Conservation (phyloP, 2,888 invertebrate species). For the Tipula unca region DNA sequence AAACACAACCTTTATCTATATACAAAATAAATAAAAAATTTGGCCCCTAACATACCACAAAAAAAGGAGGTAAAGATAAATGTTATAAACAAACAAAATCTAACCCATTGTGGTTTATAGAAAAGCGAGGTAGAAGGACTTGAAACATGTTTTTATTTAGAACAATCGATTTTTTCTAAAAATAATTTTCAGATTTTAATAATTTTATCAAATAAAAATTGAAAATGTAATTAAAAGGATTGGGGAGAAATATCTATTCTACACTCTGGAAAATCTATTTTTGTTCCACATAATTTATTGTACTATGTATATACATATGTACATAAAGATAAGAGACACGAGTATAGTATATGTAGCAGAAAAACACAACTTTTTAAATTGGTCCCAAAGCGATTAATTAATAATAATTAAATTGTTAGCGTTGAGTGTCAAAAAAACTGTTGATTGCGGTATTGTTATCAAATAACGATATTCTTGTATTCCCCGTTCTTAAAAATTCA, state of each 20-base stretch:
- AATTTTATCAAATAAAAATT: not conserved
- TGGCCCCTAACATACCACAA: not conserved
- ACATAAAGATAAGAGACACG: not conserved
- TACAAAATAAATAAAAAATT: not conserved
- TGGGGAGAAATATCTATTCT: not conserved
- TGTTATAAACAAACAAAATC: not conserved
- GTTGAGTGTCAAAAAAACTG: not conserved
- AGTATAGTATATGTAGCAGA: not conserved
- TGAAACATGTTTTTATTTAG: not conserved
- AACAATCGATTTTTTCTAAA: not conserved
- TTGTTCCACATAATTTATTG: too few relatives aligned
- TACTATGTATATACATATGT: not conserved
- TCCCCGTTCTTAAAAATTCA: not conserved
- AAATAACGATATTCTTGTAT: not conserved
- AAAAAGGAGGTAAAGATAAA: not conserved
- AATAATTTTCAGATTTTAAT: not conserved
- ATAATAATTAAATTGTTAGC: not conserved
- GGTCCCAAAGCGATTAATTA: not conserved
- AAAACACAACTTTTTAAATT: not conserved
- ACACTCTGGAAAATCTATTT: not conserved
- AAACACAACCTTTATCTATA: not conserved
- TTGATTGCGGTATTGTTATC: not conserved
- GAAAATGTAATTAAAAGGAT: not conserved
- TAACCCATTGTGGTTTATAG: not conserved
- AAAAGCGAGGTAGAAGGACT: not conserved